Percentiles rank a stretch among this genome's conserved stretches.
phyloP scores from a whole-genome alignment of 1,140 invertebrate species.

The Heterodera carotae region DNA sequence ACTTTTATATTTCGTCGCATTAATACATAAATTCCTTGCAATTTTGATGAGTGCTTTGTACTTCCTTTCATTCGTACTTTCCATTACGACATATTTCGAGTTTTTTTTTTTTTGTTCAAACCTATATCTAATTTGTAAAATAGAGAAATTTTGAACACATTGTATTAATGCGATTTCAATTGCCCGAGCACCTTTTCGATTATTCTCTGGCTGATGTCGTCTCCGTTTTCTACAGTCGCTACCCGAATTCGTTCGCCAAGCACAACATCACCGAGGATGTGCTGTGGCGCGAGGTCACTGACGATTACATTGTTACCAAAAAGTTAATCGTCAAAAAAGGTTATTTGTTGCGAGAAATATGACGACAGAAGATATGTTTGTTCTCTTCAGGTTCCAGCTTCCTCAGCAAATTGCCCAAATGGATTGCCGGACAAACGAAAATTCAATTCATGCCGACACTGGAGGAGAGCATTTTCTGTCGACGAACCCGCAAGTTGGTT shows the following conservation, averaged over 20 bases:
- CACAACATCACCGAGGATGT: constrained; percentile 64
- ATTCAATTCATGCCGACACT: constrained; percentile 56
- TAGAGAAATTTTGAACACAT: no score
- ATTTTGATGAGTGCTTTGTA: no score
- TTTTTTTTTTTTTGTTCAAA: no score
- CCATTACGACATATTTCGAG: no score
- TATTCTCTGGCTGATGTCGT: constrained; percentile 19
- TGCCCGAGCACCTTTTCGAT: constrained; percentile 19
- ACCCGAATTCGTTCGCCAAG: constrained; percentile 64
- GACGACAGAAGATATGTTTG: constrained; percentile 29
- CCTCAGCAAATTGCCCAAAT: constrained; percentile 57
- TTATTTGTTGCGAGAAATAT: constrained; percentile 36
- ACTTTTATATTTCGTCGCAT: no score
- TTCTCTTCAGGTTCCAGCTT: constrained; percentile 61
- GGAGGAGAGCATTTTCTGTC: constrained; percentile 55
- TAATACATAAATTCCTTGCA: no score
- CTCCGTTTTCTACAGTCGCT: constrained; percentile 40
- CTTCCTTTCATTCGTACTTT: no score
- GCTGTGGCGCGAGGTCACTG: constrained; percentile 56
- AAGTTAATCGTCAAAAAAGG: constrained; percentile 64
- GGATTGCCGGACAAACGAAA: constrained; percentile 55
- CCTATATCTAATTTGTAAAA: no score
- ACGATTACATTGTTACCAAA: constrained; percentile 55
- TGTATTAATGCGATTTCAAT: constrained; percentile 67
- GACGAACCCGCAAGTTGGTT: constrained; percentile 45